phyloP scores from a whole-genome alignment of 2,797 vertebrate species.

The Melanotaenia nigrans region DNA sequence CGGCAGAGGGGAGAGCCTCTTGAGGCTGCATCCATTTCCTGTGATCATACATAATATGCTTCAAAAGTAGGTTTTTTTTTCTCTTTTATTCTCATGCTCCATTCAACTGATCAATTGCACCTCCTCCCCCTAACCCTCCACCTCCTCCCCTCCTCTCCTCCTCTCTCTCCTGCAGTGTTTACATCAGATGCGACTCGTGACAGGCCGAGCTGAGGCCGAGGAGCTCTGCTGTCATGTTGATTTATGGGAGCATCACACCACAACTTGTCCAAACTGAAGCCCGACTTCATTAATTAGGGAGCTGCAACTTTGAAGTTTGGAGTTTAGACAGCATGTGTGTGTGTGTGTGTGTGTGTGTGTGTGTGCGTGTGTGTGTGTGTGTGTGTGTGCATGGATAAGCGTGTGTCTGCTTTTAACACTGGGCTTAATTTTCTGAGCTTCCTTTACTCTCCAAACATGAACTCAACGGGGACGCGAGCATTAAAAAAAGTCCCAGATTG shows the following conservation, averaged over 20 bases:
- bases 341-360: neutral
- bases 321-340: conserved; percentile 67
- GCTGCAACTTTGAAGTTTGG: conserved; percentile 98
- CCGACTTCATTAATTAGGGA: conserved; percentile 99
- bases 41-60: conserved; percentile 99
- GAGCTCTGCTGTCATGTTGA: conserved; percentile 98
- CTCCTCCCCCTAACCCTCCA: conserved; percentile 86
- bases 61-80: conserved; percentile 91
- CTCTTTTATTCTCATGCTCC: conserved; percentile 90
- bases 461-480: conserved; percentile 86
- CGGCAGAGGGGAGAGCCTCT: conserved; percentile 86
- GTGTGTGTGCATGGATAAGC: conserved; percentile 16
- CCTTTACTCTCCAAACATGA: conserved; percentile 80
- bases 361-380: neutral
- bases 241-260: conserved; percentile 99
- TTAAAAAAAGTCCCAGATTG: conserved; percentile 86
- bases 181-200: conserved; percentile 98
- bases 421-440: conserved; percentile 86
- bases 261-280: conserved; percentile 99
- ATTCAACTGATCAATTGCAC: conserved; percentile 99
- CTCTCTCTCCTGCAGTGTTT: conserved; percentile 89
- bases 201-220: conserved; percentile 97
- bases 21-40: conserved; percentile 98
- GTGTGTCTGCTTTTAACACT: conserved; percentile 84
- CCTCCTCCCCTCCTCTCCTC: conserved; percentile 69